Conservation (phyloP, 2,797 vertebrate genomes). For the Margarornis squamiger region DNA sequence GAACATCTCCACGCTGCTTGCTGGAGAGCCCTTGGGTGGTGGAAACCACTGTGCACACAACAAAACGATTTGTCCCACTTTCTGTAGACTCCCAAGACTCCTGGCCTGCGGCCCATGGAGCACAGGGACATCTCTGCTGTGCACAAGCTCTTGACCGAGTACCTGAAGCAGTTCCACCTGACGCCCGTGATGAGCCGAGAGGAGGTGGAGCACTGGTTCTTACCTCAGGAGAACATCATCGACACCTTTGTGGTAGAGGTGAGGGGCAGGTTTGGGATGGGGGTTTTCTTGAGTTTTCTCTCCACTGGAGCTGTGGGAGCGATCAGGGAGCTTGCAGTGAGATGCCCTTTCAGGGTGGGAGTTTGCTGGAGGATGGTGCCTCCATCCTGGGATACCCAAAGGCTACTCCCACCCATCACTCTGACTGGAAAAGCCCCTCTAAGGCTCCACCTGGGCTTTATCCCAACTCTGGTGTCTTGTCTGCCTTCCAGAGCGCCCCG, state of each 20-base stretch:
- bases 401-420: background rate
- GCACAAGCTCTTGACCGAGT: conserved; percentile 86
- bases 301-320: background rate
- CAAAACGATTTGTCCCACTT: background rate
- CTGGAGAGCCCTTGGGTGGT: background rate
- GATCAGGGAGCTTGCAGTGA: rapidly evolving
- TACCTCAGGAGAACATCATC: conserved; percentile 94
- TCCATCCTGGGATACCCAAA: background rate
- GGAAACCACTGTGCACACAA: background rate
- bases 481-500: conserved; percentile 75
- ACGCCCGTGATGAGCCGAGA: conserved; percentile 89
- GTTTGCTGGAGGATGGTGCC: background rate
- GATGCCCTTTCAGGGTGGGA: background rate
- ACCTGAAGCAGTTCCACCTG: conserved; percentile 93
- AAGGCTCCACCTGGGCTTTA: rapidly evolving
- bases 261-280: background rate
- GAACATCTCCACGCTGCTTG: background rate
- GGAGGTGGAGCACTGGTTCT: conserved; percentile 95
- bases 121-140: conserved; percentile 87
- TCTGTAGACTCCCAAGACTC: conserved; percentile 86
- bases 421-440: background rate
- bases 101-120: conserved; percentile 89
- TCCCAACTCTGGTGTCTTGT: background rate
- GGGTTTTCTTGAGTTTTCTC: background rate
- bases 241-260: conserved; percentile 97